These are phyloP conservation scores for Orthonyx spaldingii DNA, from an alignment of 2,113 vertebrate genomes.

Conservation along the genomic window DNA sequence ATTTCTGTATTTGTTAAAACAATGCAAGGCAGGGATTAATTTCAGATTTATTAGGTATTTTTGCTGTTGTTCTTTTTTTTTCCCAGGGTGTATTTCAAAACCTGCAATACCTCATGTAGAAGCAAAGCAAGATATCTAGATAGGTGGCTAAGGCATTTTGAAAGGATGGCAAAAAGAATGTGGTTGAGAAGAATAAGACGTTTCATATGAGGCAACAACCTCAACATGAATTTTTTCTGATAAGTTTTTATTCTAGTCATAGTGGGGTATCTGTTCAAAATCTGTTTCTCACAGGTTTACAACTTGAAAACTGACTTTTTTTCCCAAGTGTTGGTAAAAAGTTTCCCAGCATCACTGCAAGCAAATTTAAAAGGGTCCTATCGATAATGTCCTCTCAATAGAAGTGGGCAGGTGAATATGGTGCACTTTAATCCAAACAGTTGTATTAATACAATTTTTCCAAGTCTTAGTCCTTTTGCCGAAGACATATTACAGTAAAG, in stretches of 20 bases:
- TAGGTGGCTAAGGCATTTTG: neutral
- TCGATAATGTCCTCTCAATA: neutral
- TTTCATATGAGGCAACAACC: neutral
- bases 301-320: neutral
- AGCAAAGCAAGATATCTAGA: neutral
- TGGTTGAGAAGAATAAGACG: neutral
- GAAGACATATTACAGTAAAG: neutral
- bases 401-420: neutral
- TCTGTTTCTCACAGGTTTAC: neutral
- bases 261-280: neutral
- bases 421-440: neutral
- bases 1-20: neutral
- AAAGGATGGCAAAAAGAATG: neutral
- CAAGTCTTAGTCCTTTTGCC: neutral
- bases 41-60: neutral
- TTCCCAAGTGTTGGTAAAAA: neutral
- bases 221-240: neutral
- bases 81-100: neutral
- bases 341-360: neutral
- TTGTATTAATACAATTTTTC: neutral
- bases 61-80: neutral
- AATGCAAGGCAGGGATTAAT: neutral
- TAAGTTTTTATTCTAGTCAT: neutral
- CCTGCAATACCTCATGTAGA: neutral
- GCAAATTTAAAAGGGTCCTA: neutral